phyloP scores from a whole-genome alignment of 2,888 invertebrate genomes.

The Ormyrus thymus region DNA sequence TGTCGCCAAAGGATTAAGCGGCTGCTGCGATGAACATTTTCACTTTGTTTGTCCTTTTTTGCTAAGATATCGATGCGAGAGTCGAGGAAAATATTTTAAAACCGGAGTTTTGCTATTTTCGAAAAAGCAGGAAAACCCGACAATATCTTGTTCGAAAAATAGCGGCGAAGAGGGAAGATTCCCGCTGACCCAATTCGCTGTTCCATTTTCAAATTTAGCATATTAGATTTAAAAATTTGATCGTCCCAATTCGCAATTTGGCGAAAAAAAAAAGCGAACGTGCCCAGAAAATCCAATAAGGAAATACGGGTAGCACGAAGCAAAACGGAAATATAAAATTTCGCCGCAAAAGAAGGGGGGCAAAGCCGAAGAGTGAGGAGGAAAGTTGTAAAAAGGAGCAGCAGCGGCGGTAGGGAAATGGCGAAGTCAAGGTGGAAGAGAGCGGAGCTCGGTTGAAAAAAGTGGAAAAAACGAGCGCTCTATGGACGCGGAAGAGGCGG shows the following conservation, averaged over 20 bases:
- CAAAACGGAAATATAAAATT: conserved; percentile 43
- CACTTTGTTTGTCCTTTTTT: too few species aligned
- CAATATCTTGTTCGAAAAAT: too few species aligned
- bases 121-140: background rate
- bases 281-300: conserved; percentile 26
- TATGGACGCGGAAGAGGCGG: conserved; percentile 21
- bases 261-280: background rate
- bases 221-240: conserved; percentile 8
- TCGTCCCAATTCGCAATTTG: background rate
- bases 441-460: background rate
- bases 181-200: too few species aligned
- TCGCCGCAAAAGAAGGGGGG: conserved; percentile 12
- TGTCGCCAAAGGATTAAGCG: background rate
- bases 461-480: background rate
- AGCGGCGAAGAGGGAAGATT: too few species aligned
- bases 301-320: conserved; percentile 25
- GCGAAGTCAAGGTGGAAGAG: background rate
- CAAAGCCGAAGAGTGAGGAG: background rate
- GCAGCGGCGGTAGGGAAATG: conserved; percentile 6
- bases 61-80: background rate
- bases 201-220: conserved; percentile 4
- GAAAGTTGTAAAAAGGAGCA: conserved; percentile 4
- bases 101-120: conserved; percentile 8
- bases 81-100: background rate
- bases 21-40: too few species aligned